Evolutionary conservation across 2,113 vertebrate genomes (phyloP), one percentile per base, ranked within the genome.

Genomic region (Rhombomys opimus): DNA sequence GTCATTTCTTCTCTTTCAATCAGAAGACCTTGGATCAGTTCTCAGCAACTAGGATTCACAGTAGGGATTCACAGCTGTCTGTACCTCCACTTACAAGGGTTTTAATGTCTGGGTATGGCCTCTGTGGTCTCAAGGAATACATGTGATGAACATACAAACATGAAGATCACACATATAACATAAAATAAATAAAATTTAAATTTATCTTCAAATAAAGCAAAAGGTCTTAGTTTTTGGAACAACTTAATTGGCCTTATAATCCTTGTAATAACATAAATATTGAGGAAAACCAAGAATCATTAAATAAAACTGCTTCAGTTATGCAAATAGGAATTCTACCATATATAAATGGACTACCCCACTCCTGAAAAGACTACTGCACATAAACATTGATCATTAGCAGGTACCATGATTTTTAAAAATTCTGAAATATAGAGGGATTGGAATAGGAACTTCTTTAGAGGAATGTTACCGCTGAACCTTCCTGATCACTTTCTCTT

Each of bases 161-260:
- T 25, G 57, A 61, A 41, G 22, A 25, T 38, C 11, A 73, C 35
- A 38, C 35, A 61, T 2, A 23, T 22, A n/a, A n/a, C 9, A 32
- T 35, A 1, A 41, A 61, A 84, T 61, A 59, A 82, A 82, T 18
- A 52, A 32, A 27, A 32, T 80, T 46, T n/a, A 90, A 15, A 52
- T 95, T 90, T n/a, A 82, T 18, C 22, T 65, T 88, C 90, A 52
- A 91, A 32, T 4, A 41, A 94, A 52, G 82, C 38, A 82, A 82
- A 63, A 63, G 73, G 13, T 70, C 20, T 84, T 52, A 38, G 15
- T 57, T 57, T 84, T 59, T 82, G 15, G 38, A 8, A 59, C 20
- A 68, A 52, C 23, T 76, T 1, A 92, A 4, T 25, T 50, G n/a
- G 1, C 20, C 27, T 67, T 4, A 35, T 93, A 10, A 50, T 18